Percentiles rank a stretch among this genome's conserved stretches.
Conservation (phyloP, 1,140 invertebrate genomes). For the Bactericera cockerelli region DNA sequence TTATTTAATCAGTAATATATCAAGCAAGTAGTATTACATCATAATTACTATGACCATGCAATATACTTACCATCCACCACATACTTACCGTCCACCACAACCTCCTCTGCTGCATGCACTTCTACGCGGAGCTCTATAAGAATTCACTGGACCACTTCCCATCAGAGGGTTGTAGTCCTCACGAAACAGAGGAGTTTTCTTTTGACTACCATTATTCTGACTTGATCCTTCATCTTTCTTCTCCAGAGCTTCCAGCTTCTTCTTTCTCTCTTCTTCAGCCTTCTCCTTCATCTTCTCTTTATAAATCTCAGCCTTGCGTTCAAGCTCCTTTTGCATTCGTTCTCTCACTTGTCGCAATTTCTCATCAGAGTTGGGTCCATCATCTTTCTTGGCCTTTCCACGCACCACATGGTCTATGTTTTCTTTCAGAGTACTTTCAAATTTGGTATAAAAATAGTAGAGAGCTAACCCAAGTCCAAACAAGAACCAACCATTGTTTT, state of each 20-base stretch:
- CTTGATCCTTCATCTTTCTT: background rate
- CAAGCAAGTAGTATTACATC: too few species aligned
- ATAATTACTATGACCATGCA: too few species aligned
- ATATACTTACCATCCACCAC: too few species aligned
- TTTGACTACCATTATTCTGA: background rate
- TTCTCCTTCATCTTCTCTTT: background rate
- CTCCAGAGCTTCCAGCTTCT: background rate
- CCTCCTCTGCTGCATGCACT: conserved; percentile 20
- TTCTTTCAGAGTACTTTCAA: background rate
- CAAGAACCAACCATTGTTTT: background rate
- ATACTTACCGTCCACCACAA: conserved; percentile 17
- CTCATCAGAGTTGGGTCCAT: background rate
- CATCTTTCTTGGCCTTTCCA: background rate
- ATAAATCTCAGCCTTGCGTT: background rate
- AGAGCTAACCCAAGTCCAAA: background rate
- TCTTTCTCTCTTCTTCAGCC: conserved; percentile 1
- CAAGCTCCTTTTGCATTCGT: background rate
- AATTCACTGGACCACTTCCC: conserved; percentile 16
- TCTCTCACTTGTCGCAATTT: background rate
- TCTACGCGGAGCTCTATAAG: conserved; percentile 19
- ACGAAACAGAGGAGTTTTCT: conserved; percentile 7
- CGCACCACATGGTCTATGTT: background rate
- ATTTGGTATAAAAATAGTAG: background rate
- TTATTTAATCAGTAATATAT: too few species aligned
- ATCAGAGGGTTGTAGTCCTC: conserved; percentile 22